Base-by-base conservation (phyloP, 2,797 vertebrate genomes). In the Microctenopoma steveboyesi region DNA sequence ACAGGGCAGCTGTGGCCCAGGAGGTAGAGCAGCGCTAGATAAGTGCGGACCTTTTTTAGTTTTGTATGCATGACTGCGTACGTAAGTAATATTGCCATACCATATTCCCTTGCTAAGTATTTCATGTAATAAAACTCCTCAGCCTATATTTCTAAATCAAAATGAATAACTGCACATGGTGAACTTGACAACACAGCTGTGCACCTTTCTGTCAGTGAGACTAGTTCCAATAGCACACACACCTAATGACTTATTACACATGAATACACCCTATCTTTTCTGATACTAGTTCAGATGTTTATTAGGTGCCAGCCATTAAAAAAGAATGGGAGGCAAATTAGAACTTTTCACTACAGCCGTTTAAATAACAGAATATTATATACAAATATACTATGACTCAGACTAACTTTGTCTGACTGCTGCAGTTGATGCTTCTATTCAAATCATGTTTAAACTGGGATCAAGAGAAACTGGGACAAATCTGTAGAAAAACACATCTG, bases 311-410 rank as follows among this genome's bases (percentile, higher is more conserved):
- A 18, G 18, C 18, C 18, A 18, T 18, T 18, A 18, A 18, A 18
- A 18, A 18, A 18, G 18, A 18, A 18, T 18, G 18, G 18, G 18
- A 18, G 18, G 18, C 18, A 18, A 18, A 30, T 37, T 55, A 37
- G 18, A 4, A 40, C n/a, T 45, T 46, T 64, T 47, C 7, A 30
- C 39, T 4, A 8, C 11, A 53, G 45, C 25, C 15, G 13, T 40
- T 69, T 4, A 35, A 47, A 16, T 49, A 28, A 68, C 14, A 40
- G 42, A 53, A 40, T 12, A 61, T 48, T 42, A 28, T 56, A 42
- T 49, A 47, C 69, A 69, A 57, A 45, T 35, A 16, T 10, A 39
- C 4, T 16, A 6, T 14, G 8, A 9, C 28, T 33, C 30, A 33
- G 30, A 13, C 55, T 61, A 4, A n/a, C 15, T 7, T 10, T 5